Evolutionary conservation across 2,888 invertebrate genomes (phyloP), one percentile per base, ranked within the genome.

Genomic region (Nephrotoma guestfalica): DNA sequence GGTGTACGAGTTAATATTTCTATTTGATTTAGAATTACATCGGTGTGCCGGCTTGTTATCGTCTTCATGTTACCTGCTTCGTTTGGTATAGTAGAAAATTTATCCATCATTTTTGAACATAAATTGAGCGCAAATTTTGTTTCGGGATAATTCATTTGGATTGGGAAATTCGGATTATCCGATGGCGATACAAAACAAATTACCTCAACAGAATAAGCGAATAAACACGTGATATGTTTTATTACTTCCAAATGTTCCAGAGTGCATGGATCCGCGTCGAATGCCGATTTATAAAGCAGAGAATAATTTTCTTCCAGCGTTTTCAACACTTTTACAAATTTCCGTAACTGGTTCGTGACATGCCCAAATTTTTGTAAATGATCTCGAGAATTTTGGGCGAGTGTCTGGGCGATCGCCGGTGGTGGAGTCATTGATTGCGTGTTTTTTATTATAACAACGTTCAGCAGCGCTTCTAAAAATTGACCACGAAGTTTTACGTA

Each of bases 391-490:
- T 94, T 94, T 88, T 96, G 95, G 0, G 97, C 97, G 86, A 96
- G 93, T 2, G 96, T 94, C 2, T 95, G 94, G 0, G 98, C 97
- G 87, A 98, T 97, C 0, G 98, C 98, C 0, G 98, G 97, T 57
- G 98, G 97, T 42, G 98, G 98, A 87, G 97, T 97, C 87, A 97
- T 96, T 89, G 96, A 96, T 88, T 92, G 92, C 0, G 93, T 92
- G 15, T 93, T 90, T 88, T 92, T 90, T 0, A 92, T 92, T 0
- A 91, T 91, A 0, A 91, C 92, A 0, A 91, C 90, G 87, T 90
- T 89, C 6, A 90, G 90, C 0, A 93, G 89, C 0, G 93, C 93
- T 88, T 96, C 95, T 5, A 98, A 92, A 89, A 96, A 95, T 89
- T 94, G 94, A 0, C 95, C 95, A 0, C 98, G 93, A 57, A 97